Conservation (phyloP, 2,888 invertebrate genomes). For the Drymonia ruficornis region DNA sequence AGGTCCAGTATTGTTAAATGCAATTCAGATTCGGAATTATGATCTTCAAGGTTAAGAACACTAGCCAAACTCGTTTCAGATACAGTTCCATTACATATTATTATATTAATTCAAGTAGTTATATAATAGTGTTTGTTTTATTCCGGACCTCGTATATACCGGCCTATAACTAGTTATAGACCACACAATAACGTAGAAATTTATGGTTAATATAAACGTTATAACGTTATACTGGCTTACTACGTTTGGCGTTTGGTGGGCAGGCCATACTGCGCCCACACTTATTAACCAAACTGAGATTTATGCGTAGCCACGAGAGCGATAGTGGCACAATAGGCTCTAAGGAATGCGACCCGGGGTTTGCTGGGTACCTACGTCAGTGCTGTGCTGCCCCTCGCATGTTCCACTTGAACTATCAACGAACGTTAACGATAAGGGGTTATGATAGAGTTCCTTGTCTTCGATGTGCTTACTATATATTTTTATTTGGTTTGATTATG, state of each 20-base stretch:
- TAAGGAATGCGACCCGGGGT: constrained; percentile 74
- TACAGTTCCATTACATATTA: constrained; percentile 12
- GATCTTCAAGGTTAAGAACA: constrained; percentile 25
- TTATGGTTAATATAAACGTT: constrained; percentile 56
- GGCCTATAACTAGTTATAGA: neutral
- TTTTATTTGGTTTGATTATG: neutral
- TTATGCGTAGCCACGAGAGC: constrained; percentile 71
- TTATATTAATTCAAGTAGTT: neutral
- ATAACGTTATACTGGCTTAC: too few species aligned
- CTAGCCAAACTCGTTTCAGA: constrained; percentile 19
- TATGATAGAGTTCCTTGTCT: neutral
- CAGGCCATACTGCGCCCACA: constrained; percentile 69
- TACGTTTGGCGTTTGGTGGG: constrained; percentile 56
- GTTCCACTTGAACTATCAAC: constrained; percentile 32
- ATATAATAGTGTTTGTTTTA: constrained; percentile 8
- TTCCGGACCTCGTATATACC: constrained; percentile 17
- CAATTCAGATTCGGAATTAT: constrained; percentile 3
- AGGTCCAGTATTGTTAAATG: neutral
- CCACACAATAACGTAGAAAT: constrained; percentile 42
- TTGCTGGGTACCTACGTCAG: constrained; percentile 46
- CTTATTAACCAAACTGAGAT: constrained; percentile 78
- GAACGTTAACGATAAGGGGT: constrained; percentile 6
- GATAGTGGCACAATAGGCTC: constrained; percentile 75
- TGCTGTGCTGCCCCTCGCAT: constrained; percentile 34
- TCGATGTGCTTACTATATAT: neutral